These are phyloP conservation scores for Saccostrea cuccullata DNA, from an alignment of 1,140 invertebrate species.

Conservation along the genomic window DNA sequence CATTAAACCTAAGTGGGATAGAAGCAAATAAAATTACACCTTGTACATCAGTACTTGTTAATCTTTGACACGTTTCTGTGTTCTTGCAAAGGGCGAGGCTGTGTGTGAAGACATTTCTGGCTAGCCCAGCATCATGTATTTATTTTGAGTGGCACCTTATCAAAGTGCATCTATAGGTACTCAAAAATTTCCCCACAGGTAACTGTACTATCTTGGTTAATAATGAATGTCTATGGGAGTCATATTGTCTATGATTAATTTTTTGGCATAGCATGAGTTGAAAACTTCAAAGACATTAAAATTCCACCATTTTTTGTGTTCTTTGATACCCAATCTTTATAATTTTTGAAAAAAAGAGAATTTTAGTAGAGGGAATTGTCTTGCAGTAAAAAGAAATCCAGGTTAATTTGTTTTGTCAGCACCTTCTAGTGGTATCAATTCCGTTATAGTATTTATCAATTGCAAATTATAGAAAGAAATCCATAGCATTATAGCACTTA, in stretches of 20 bases:
- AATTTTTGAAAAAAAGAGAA: neutral
- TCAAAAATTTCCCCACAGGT: neutral
- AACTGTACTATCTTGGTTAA: neutral
- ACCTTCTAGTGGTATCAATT: too few species aligned
- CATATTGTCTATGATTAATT: neutral
- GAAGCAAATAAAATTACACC: neutral
- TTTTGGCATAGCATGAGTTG: neutral
- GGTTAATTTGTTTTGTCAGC: too few species aligned
- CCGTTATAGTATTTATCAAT: too few species aligned
- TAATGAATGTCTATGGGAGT: constrained; percentile 13
- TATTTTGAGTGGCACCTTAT: constrained; percentile 20
- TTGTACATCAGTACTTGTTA: neutral
- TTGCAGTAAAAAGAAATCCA: too few species aligned
- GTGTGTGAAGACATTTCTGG: neutral
- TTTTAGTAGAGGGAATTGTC: too few species aligned
- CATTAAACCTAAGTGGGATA: neutral
- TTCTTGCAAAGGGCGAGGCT: neutral
- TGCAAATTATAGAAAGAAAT: too few species aligned
- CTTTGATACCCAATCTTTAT: neutral
- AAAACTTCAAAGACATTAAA: neutral
- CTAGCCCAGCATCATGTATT: neutral
- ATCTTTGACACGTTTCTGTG: neutral
- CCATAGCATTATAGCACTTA: too few species aligned
- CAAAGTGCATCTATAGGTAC: constrained; percentile 21
- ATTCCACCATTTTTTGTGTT: neutral